Evolutionary conservation across 2,113 vertebrate genomes (phyloP), one percentile per base, ranked within the genome.

Genomic region (Myocastor coypus): DNA sequence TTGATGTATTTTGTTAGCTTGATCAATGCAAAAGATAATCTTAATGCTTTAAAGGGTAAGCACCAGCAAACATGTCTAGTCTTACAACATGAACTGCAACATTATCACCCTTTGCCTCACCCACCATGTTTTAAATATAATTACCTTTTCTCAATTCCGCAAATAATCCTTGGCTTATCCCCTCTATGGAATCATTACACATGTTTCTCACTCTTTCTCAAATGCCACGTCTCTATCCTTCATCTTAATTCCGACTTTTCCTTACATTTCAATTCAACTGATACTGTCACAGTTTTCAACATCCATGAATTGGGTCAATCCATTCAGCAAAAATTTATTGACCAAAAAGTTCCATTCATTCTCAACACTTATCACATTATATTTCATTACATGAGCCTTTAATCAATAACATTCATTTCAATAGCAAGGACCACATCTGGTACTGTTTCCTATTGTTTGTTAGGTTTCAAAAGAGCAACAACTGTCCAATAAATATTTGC

Each of bases 401-500:
- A 92, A 93, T 93, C 84, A 89, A 89, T 57, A 40, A 13, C 40
- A 84, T 92, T 96, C n/a, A 85, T 24, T 89, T 95, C 50, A 69
- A 57, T 92, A 91, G 3, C 16, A 96, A 82, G 50, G 37, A 78
- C 17, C 22, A 63, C 77, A 8, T 63, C 75, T 93, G 8, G 69
- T 92, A 93, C 64, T 84, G 5, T 57, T 69, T 0, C 1, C 46
- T 28, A 34, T 17, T 66, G 30, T 83, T 93, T 94, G 34, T 73
- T 17, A 59, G 57, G 32, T 92, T 94, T 81, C 83, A 84, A 63
- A 63, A 87, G 28, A 66, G 20, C 42, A 12, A 40, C 22, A 94
- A 52, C 68, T 68, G 28, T 28, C 87, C 63, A 89, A 52, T 89
- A 42, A 95, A 66, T 61, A 83, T 83, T 87, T 95, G 66, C 14